Evolutionary conservation across 1,140 invertebrate species (phyloP).

Genomic region (Nylanderia fulva): DNA sequence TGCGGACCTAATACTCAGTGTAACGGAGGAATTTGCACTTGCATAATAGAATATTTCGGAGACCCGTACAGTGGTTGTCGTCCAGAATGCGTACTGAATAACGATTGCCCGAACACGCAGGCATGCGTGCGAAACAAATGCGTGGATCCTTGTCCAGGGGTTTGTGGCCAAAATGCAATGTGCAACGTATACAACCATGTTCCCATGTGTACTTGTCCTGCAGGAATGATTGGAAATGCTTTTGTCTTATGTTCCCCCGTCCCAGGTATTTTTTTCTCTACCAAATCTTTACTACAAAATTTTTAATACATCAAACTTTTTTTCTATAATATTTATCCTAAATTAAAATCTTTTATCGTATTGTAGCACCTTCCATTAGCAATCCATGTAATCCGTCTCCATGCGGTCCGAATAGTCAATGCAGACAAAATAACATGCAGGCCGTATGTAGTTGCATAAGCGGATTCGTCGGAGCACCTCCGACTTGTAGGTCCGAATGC

Average conservation of each 20-base stretch:
- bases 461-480: conserved; percentile 88
- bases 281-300: conserved; percentile 59
- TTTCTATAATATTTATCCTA: conserved; percentile 23
- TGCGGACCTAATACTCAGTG: conserved; percentile 86
- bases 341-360: conserved; percentile 20
- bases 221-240: conserved; percentile 90
- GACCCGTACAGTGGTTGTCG: conserved; percentile 90
- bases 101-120: conserved; percentile 89
- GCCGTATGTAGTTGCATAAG: conserved; percentile 89
- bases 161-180: conserved; percentile 90
- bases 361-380: conserved; percentile 69
- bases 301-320: conserved; percentile 84
- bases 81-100: conserved; percentile 90
- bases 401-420: conserved; percentile 90
- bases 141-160: conserved; percentile 90
- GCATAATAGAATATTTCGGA: conserved; percentile 88
- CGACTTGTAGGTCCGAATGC: conserved; percentile 89
- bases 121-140: conserved; percentile 92
- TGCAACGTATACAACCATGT: conserved; percentile 91
- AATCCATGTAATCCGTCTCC: conserved; percentile 86
- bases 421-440: conserved; percentile 84
- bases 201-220: conserved; percentile 90
- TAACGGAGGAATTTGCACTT: conserved; percentile 87
- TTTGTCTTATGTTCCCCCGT: conserved; percentile 88
- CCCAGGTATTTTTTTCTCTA: conserved; percentile 79